phyloP scores from a whole-genome alignment of 92 coral and sea anemone species.

The Porites divaricata region DNA sequence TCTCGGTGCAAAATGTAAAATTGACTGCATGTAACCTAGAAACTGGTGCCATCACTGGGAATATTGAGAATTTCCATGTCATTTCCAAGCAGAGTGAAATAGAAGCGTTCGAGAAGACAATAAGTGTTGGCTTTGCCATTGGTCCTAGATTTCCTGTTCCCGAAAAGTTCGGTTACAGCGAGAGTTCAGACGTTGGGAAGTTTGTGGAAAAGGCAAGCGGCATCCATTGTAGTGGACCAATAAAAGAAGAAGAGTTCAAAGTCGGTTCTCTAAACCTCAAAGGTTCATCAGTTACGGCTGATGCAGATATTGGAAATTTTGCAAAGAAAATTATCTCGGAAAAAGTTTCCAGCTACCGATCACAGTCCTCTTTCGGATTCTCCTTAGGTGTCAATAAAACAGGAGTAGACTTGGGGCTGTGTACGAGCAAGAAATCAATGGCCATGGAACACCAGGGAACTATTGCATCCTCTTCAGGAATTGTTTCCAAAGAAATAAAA shows the following conservation, averaged over 20 bases:
- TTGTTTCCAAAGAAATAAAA: conserved; percentile 49
- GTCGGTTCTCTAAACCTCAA: conserved; percentile 38
- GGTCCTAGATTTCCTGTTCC: conserved; percentile 56
- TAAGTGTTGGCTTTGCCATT: conserved; percentile 60
- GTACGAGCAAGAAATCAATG: conserved; percentile 45
- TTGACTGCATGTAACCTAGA: conserved; percentile 58
- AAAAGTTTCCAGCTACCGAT: conserved; percentile 57
- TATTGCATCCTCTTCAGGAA: conserved; percentile 64
- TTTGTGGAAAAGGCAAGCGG: conserved; percentile 65
- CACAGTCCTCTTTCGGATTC: conserved; percentile 57
- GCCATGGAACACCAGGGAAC: conserved; percentile 69
- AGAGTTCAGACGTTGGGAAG: conserved; percentile 53
- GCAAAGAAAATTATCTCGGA: conserved; percentile 53
- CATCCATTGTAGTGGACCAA: conserved; percentile 60
- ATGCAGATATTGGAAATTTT: conserved; percentile 60
- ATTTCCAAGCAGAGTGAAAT: conserved; percentile 60
- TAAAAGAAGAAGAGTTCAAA: conserved; percentile 54
- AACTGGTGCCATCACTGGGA: conserved; percentile 57
- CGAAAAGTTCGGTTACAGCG: conserved; percentile 49
- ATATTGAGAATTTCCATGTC: conserved; percentile 47
- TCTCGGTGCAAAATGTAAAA: conserved; percentile 45
- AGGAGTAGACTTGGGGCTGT: conserved; percentile 49
- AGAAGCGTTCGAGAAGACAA: conserved; percentile 48
- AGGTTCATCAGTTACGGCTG: conserved; percentile 66
- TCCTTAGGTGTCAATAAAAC: conserved; percentile 43